Percentiles rank a stretch among this genome's conserved stretches.
These are phyloP conservation scores for Cheilosia variabilis DNA, from an alignment of 2,888 invertebrate species.

Conservation along the genomic window DNA sequence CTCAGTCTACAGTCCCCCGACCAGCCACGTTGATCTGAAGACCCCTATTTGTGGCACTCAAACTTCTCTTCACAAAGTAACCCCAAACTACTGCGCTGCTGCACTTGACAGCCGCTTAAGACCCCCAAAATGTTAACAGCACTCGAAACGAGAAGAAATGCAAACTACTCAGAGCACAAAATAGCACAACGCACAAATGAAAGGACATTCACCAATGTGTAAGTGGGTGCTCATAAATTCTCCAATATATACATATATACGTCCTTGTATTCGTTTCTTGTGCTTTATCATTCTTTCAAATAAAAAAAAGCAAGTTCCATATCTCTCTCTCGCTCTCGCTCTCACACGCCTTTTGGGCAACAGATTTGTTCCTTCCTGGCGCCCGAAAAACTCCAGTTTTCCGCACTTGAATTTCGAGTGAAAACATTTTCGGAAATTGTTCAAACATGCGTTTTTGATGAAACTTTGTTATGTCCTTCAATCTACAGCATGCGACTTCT, in stretches of 20 bases:
- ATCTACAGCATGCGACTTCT: slow-evolving; percentile 40
- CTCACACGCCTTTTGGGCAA: neutral
- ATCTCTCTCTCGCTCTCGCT: neutral
- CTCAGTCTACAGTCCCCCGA: too few relatives aligned
- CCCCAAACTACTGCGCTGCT: slow-evolving; percentile 6
- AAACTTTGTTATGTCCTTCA: slow-evolving; percentile 46
- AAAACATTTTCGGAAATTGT: slow-evolving; percentile 57
- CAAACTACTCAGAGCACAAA: slow-evolving; percentile 18
- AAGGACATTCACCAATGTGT: slow-evolving; percentile 37
- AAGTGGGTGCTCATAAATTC: slow-evolving; percentile 55
- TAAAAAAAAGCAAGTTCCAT: slow-evolving; percentile 39
- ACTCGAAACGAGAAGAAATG: slow-evolving; percentile 17
- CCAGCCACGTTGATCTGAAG: neutral
- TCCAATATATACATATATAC: slow-evolving; percentile 19
- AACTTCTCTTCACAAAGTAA: neutral
- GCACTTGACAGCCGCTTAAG: slow-evolving; percentile 60
- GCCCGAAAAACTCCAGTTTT: slow-evolving; percentile 49
- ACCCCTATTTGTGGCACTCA: neutral
- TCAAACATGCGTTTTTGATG: slow-evolving; percentile 54
- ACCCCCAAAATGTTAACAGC: slow-evolving; percentile 49
- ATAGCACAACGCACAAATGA: slow-evolving; percentile 40
- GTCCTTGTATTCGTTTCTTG: slow-evolving; percentile 6
- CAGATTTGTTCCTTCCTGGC: neutral
- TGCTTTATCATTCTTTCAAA: slow-evolving; percentile 39
- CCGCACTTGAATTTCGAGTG: slow-evolving; percentile 43